Evolutionary conservation across 2,888 invertebrate genomes (phyloP).

Genomic region (Agapostemon virescens): DNA sequence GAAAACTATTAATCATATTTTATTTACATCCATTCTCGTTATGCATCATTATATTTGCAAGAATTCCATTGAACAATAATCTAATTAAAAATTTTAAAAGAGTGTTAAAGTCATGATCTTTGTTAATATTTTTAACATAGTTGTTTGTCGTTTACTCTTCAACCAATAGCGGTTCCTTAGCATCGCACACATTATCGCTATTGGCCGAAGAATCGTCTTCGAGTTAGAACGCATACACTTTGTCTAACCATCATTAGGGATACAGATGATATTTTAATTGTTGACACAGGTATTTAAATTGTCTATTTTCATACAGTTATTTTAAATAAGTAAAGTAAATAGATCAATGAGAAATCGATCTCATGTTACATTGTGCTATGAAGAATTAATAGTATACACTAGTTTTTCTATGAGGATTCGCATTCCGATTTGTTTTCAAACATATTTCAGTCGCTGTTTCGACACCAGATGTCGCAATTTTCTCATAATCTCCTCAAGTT

Average conservation of each 20-base stretch:
- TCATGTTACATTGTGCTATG: background rate
- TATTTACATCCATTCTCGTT: no score
- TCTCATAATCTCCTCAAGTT: background rate
- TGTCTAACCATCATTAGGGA: no score
- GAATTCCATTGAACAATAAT: no score
- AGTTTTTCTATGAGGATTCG: background rate
- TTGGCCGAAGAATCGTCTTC: background rate
- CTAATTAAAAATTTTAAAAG: no score
- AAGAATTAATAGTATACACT: background rate
- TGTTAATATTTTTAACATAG: no score
- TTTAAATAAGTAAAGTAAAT: background rate
- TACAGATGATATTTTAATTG: background rate
- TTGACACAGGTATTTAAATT: background rate
- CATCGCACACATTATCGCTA: background rate
- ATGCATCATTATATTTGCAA: no score
- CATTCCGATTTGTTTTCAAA: background rate
- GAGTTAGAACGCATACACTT: background rate
- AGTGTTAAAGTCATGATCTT: no score
- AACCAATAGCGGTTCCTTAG: background rate
- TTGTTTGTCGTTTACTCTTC: no score
- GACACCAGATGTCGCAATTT: slow-evolving; percentile 8
- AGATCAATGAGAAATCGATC: background rate
- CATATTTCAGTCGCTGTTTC: background rate
- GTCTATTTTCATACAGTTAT: background rate
- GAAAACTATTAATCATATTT: no score